Evolutionary conservation across 2,888 invertebrate species (phyloP).

Genomic region (Eristalis arbustorum): DNA sequence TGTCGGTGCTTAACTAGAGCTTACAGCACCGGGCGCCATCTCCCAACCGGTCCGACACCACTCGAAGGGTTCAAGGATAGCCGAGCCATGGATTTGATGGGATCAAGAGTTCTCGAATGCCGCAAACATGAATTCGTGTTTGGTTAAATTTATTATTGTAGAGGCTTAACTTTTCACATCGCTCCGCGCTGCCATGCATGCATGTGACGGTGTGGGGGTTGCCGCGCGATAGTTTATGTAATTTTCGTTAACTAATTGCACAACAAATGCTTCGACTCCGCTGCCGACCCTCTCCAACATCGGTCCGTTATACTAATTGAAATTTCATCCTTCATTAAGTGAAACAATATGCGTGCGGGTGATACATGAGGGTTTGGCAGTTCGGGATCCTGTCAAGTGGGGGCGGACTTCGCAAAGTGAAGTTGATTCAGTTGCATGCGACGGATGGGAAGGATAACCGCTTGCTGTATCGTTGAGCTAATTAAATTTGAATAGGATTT

Average conservation of each 20-base stretch:
- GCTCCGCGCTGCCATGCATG: background rate
- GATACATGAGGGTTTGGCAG: background rate
- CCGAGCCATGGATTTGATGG: constrained; percentile 44
- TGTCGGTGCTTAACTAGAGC: constrained; percentile 8
- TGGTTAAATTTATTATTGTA: constrained; percentile 49
- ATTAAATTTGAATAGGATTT: constrained; percentile 68
- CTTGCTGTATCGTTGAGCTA: constrained; percentile 39
- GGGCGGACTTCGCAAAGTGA: background rate
- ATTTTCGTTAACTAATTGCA: constrained; percentile 63
- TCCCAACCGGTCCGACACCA: background rate
- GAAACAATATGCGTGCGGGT: constrained; percentile 21
- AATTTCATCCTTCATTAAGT: constrained; percentile 67
- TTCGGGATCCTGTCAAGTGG: background rate
- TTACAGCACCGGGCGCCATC: no score
- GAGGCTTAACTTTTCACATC: constrained; percentile 38
- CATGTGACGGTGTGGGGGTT: no score
- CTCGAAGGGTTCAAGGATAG: constrained; percentile 32
- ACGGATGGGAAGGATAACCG: constrained; percentile 45
- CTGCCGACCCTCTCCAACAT: background rate
- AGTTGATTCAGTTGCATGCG: constrained; percentile 19
- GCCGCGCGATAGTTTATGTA: constrained; percentile 28
- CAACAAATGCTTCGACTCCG: constrained; percentile 40
- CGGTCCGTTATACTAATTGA: constrained; percentile 61
- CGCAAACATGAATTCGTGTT: constrained; percentile 53
- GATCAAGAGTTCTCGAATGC: constrained; percentile 53